These are phyloP conservation scores for Antechinus stuartii DNA, from an alignment of 2,113 vertebrate species.

Conservation along the genomic window DNA sequence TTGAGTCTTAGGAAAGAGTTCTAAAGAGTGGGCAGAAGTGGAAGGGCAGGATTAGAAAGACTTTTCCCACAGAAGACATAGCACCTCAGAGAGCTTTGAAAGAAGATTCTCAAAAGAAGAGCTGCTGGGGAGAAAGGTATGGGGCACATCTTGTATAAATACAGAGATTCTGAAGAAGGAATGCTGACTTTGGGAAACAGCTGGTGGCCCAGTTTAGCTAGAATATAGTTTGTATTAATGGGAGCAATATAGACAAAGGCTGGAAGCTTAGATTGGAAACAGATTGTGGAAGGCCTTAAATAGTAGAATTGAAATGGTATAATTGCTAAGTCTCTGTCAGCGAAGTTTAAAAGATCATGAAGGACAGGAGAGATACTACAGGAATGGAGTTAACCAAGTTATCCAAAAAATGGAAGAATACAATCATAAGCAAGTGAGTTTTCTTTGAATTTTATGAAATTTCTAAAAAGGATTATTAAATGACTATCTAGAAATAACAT, in stretches of 20 bases:
- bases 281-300: not conserved
- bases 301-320: not conserved
- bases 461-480: not conserved
- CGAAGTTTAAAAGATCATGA: not conserved
- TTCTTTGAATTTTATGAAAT: not conserved
- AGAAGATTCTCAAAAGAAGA: not conserved
- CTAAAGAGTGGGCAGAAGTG: not conserved
- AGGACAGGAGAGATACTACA: not conserved
- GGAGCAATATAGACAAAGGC: not conserved
- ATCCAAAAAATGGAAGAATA: not conserved
- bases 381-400: not conserved
- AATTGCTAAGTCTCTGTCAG: not conserved
- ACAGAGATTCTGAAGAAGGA: not conserved
- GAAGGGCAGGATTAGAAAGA: not conserved
- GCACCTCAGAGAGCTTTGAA: not conserved
- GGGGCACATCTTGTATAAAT: not conserved
- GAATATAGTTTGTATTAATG: constrained; percentile 2
- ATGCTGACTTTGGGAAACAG: not conserved
- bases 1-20: not conserved
- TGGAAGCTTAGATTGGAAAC: not conserved
- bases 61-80: not conserved
- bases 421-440: not conserved
- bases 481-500: not conserved
- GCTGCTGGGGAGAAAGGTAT: not conserved
- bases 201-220: not conserved